A percentile compares a stretch with the other conserved stretches of the same genome.
Conservation (phyloP, 2,797 vertebrate genomes). For the Trachurus trachurus region DNA sequence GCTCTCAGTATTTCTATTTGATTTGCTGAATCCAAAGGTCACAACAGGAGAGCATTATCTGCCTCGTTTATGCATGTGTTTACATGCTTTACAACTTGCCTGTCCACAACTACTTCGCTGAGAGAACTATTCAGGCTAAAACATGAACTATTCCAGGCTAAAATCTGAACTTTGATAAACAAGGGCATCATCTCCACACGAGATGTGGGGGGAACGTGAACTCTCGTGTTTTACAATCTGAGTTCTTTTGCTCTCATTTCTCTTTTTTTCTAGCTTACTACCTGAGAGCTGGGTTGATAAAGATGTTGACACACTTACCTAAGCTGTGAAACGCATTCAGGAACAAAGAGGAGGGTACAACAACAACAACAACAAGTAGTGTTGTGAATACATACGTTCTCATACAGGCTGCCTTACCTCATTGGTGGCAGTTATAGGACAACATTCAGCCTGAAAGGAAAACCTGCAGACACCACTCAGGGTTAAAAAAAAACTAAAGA, state of each 20-base stretch:
- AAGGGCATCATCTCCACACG: neutral
- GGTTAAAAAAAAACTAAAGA: neutral
- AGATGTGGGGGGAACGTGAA: neutral
- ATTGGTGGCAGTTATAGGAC: neutral
- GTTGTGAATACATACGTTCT: constrained; percentile 1
- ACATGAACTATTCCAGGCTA: neutral
- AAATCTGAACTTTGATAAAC: neutral
- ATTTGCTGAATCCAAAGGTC: constrained; percentile 80
- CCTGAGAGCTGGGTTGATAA: neutral
- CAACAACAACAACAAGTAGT: too few species aligned
- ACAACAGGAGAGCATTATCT: constrained; percentile 59
- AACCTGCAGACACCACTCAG: neutral
- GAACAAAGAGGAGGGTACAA: neutral
- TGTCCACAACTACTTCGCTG: constrained; percentile 4
- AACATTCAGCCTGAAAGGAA: neutral
- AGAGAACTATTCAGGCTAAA: neutral
- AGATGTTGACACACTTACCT: constrained; percentile 1
- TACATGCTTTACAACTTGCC: constrained; percentile 50
- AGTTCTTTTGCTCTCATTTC: neutral
- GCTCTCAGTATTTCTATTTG: constrained; percentile 74
- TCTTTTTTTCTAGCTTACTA: neutral
- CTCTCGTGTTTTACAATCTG: neutral
- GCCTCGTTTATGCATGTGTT: constrained; percentile 67
- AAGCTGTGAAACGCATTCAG: neutral
- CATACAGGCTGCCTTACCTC: neutral